Evolutionary conservation across 2,888 invertebrate species (phyloP).

Genomic region (Lycophotia porphyrea): DNA sequence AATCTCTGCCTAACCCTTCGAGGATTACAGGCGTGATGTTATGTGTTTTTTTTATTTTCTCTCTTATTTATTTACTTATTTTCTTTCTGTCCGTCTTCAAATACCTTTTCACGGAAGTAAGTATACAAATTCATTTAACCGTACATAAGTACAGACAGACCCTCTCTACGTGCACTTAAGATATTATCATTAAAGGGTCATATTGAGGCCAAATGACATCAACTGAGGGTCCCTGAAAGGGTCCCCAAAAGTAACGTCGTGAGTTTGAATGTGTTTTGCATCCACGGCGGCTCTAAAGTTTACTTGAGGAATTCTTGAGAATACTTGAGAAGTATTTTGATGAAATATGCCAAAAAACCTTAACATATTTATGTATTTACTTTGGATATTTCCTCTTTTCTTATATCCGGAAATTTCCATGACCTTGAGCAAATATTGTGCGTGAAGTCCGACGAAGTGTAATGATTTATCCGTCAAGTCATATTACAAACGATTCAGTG

Average conservation of each 20-base stretch:
- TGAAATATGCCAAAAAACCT: background rate
- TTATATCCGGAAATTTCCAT: background rate
- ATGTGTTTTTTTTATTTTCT: background rate
- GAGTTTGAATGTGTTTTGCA: background rate
- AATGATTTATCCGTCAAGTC: background rate
- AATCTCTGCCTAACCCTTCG: no score
- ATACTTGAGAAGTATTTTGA: background rate
- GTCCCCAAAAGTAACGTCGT: constrained; percentile 1
- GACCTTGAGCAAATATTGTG: background rate
- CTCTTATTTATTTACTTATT: no score
- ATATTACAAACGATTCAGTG: background rate
- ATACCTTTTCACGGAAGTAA: background rate
- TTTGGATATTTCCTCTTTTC: background rate
- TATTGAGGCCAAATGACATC: background rate
- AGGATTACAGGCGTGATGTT: no score
- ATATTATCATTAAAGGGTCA: background rate
- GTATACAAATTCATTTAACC: background rate
- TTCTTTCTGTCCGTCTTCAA: no score
- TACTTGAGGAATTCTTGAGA: background rate
- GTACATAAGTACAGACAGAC: background rate
- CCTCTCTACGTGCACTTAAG: background rate
- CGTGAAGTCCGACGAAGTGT: background rate
- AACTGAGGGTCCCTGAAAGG: constrained; percentile 5
- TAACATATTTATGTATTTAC: background rate
- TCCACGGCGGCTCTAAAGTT: background rate